Base-by-base conservation (phyloP, 92 coral and sea anemone genomes). In the Bergia puertoricense region DNA sequence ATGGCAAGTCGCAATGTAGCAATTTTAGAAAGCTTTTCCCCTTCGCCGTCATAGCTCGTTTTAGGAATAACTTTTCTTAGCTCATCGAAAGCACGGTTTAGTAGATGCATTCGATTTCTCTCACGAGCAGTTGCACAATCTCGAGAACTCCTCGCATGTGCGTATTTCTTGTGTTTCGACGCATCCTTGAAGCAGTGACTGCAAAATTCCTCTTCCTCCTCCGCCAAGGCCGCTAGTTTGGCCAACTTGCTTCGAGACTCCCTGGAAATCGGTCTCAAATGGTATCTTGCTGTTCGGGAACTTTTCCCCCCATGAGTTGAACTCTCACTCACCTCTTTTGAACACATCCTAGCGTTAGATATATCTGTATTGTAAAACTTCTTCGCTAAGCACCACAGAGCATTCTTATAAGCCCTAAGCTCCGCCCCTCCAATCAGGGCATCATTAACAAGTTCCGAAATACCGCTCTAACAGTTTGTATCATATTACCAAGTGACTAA, bases 391-490 rank as follows among this genome's bases (percentile, higher is more conserved):
- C 59, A 46, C 76, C 42, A 41, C 75, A 71, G 67, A 50, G 81
- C 94, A 93, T 93, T 95, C 95, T 86, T 92, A 65, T 87, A 68
- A 81, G 45, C 85, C 76, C 85, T 85, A 88, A 91, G 99, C 99
- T 90, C 99, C 99, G 94, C 99, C 99, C 96, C 90, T 76, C 93
- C 95, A 95, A 97, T 97, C 99, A 97, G 91, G 90, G 74, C 89
- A 84, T 95, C 90, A 96, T 97, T 97, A 97, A 88, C 92, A 43
- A 65, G 92, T 90, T 81, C 90, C 92, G 93, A 88, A 81, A 88
- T 78, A 77, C 81, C 91, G 74, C 89, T 73, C 56, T 90, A 75
- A 90, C 68, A 43, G 77, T 3, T 13, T 87, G 79, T 90, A 88
- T 65, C 88, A 50, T 72, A 44, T 90, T 79, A 43, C 81, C 40